Percentiles rank a stretch among this genome's conserved stretches.
Evolutionary conservation across 2,797 vertebrate species (phyloP).

Genomic region (Acipenser transmontanus): DNA sequence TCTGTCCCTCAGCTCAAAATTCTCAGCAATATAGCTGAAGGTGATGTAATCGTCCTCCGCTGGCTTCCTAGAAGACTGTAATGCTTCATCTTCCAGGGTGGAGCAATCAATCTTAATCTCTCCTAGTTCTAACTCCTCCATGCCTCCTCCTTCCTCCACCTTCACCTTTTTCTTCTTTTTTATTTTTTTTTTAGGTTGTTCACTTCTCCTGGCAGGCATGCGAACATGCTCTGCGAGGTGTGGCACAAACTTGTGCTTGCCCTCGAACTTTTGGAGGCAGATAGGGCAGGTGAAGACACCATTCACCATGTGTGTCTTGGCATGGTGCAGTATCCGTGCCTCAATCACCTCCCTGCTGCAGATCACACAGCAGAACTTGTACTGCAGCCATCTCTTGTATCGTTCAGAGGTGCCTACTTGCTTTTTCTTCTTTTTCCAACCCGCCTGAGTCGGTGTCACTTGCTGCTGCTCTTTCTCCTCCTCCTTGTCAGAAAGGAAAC

Average conservation of each 20-base stretch:
- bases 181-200: constrained; percentile 65
- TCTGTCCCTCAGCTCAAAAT: constrained; percentile 82
- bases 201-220: constrained; percentile 55
- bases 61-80: constrained; percentile 39
- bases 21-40: constrained; percentile 76
- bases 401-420: constrained; percentile 66
- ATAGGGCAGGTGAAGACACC: constrained; percentile 80
- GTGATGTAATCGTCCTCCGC: constrained; percentile 69
- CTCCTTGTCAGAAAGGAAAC: constrained; percentile 2
- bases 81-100: too few species aligned
- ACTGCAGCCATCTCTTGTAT: constrained; percentile 73
- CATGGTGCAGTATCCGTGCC: constrained; percentile 81
- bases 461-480: constrained; percentile 54
- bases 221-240: constrained; percentile 86
- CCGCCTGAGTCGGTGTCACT: not conserved
- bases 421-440: constrained; percentile 47
- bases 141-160: constrained; percentile 24
- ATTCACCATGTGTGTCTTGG: constrained; percentile 82
- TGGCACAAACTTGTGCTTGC: constrained; percentile 78
- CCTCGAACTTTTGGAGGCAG: constrained; percentile 80
- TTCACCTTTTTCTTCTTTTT: constrained; percentile 45
- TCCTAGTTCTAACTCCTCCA: constrained; percentile 53
- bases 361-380: constrained; percentile 82
- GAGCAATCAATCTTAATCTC: constrained; percentile 54
- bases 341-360: constrained; percentile 83